Evolutionary conservation across 1,140 invertebrate genomes (phyloP).

Genomic region (Megalopta genalis): DNA sequence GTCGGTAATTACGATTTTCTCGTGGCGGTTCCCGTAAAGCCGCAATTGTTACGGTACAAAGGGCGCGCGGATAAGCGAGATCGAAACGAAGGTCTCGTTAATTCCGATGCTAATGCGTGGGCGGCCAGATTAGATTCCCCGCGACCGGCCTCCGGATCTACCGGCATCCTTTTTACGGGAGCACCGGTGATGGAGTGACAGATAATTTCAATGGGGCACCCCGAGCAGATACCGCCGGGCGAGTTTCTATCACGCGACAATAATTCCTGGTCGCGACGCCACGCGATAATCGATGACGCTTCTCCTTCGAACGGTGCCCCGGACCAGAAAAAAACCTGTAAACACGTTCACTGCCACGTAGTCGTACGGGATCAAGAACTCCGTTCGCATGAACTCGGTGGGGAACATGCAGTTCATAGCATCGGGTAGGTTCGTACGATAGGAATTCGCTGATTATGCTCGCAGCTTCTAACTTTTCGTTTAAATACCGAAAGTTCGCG

Average conservation of each 20-base stretch:
- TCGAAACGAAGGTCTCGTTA: slow-evolving; percentile 41
- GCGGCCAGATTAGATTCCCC: slow-evolving; percentile 50
- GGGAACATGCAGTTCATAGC: too few relatives aligned
- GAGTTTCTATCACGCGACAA: slow-evolving; percentile 55
- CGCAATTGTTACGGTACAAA: slow-evolving; percentile 21
- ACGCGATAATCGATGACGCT: slow-evolving; percentile 55
- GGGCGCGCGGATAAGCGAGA: neutral
- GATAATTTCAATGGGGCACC: slow-evolving; percentile 50
- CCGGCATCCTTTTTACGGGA: slow-evolving; percentile 50
- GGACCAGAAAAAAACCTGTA: too few relatives aligned
- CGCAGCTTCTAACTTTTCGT: too few relatives aligned
- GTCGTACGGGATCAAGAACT: too few relatives aligned
- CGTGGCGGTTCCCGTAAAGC: neutral
- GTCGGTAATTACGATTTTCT: slow-evolving; percentile 17
- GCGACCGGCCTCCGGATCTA: slow-evolving; percentile 23
- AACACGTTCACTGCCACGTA: too few relatives aligned
- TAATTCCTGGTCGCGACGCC: slow-evolving; percentile 40
- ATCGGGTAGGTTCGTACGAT: too few relatives aligned
- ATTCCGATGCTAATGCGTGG: slow-evolving; percentile 36
- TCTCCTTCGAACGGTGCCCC: slow-evolving; percentile 29
- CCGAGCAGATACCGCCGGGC: slow-evolving; percentile 32
- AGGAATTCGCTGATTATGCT: too few relatives aligned
- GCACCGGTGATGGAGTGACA: slow-evolving; percentile 51
- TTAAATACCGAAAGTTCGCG: too few relatives aligned
- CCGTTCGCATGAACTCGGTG: too few relatives aligned